phyloP scores from a whole-genome alignment of 1,140 invertebrate species.

The Eupristina koningsbergeri region DNA sequence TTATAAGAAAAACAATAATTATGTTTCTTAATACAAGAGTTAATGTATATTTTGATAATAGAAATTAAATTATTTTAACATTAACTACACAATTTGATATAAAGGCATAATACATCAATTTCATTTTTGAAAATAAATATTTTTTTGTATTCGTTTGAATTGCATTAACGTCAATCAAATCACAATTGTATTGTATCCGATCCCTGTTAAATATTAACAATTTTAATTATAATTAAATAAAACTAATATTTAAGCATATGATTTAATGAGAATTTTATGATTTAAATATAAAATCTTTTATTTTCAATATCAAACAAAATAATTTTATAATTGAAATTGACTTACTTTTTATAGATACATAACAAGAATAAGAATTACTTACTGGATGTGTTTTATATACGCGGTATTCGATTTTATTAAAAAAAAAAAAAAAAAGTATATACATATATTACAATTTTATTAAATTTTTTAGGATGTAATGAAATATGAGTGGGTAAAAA shows the following conservation, averaged over 20 bases:
- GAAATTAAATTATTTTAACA: not conserved
- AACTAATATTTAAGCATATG: too few species aligned
- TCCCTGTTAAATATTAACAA: not conserved
- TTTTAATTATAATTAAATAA: too few species aligned
- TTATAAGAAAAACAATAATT: too few species aligned
- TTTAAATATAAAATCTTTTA: too few species aligned
- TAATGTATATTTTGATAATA: too few species aligned
- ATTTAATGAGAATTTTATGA: too few species aligned
- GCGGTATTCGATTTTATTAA: not conserved
- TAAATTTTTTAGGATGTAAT: not conserved
- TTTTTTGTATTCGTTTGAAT: not conserved
- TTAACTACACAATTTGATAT: not conserved
- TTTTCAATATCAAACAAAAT: too few species aligned
- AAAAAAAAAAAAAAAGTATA: not conserved
- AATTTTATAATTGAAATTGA: too few species aligned
- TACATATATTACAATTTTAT: not conserved
- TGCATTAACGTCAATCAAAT: not conserved
- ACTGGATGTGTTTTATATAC: not conserved
- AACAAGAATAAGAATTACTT: too few species aligned
- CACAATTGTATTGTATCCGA: not conserved
- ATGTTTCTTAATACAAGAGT: too few species aligned
- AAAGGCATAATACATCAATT: not conserved
- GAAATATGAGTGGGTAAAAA: not conserved
- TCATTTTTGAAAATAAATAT: not conserved
- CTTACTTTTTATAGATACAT: too few species aligned